A percentile compares a stretch with the other conserved stretches of the same genome.
Conservation (phyloP, 2,888 invertebrate species). For the Drosophila rubida region DNA sequence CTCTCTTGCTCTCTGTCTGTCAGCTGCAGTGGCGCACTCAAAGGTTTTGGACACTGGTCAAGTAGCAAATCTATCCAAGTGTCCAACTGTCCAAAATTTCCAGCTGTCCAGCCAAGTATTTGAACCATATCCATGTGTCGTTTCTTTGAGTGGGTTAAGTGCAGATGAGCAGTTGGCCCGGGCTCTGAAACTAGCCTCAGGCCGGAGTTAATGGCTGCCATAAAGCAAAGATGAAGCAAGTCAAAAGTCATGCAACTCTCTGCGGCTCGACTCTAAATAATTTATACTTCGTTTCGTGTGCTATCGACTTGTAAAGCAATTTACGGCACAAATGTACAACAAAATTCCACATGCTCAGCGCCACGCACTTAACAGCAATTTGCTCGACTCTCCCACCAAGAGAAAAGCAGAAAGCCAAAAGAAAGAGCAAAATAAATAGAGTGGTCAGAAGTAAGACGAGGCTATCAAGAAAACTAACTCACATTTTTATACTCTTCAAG, state of each 20-base stretch:
- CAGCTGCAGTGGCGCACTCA: conserved; percentile 50
- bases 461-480: not conserved
- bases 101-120: conserved; percentile 7
- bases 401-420: not conserved
- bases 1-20: conserved; percentile 29
- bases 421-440: not conserved
- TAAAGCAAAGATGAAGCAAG: conserved; percentile 50
- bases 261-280: conserved; percentile 32
- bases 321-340: conserved; percentile 6
- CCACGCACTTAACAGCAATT: conserved; percentile 24
- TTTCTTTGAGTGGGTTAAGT: conserved; percentile 50
- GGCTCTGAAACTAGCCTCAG: not conserved
- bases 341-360: conserved; percentile 19
- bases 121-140: conserved; percentile 29
- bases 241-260: conserved; percentile 45
- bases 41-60: conserved; percentile 36
- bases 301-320: conserved; percentile 21
- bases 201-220: conserved; percentile 58
- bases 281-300: conserved; percentile 24
- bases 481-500: not conserved
- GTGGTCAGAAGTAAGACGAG: not conserved
- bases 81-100: conserved; percentile 38
- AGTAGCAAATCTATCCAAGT: conserved; percentile 49
- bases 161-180: conserved; percentile 59
- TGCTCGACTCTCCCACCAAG: not conserved